Conservation (phyloP, 2,888 invertebrate species). For the Meteorus cinctellus region DNA sequence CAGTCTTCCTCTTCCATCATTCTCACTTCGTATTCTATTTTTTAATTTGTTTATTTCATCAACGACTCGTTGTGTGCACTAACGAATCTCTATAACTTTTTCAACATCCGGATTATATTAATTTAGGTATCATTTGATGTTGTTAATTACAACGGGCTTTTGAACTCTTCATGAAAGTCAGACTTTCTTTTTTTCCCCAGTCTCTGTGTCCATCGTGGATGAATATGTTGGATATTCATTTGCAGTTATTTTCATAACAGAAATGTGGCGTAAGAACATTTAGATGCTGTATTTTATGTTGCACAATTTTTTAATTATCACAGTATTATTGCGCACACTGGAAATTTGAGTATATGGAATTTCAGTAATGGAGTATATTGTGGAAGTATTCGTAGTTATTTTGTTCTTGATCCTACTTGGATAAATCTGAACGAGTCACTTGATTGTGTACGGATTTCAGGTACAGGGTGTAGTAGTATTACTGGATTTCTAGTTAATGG, state of each 20-base stretch:
- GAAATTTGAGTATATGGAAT: not conserved
- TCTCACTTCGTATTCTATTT: not conserved
- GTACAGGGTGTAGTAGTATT: not conserved
- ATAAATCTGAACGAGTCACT: not conserved
- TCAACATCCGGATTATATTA: not conserved
- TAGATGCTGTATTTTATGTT: not conserved
- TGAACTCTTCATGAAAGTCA: not conserved
- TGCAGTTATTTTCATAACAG: not conserved
- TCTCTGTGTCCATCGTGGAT: not conserved
- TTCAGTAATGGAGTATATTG: not conserved
- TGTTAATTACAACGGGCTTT: not conserved
- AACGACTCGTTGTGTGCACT: constrained; percentile 20
- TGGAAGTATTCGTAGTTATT: not conserved
- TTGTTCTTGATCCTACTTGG: not conserved
- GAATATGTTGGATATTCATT: not conserved
- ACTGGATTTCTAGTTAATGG: constrained; percentile 1
- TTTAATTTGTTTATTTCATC: constrained; percentile 4
- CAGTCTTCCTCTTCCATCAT: not conserved
- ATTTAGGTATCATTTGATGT: not conserved
- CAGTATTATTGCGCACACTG: not conserved
- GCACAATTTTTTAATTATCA: not conserved
- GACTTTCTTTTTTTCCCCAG: not conserved
- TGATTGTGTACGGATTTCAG: not conserved
- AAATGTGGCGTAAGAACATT: not conserved
- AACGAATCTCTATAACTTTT: constrained; percentile 27